Percentiles rank a stretch among this genome's conserved stretches.
phyloP scores from a whole-genome alignment of 2,113 vertebrate genomes.

The Ictalurus punctatus region DNA sequence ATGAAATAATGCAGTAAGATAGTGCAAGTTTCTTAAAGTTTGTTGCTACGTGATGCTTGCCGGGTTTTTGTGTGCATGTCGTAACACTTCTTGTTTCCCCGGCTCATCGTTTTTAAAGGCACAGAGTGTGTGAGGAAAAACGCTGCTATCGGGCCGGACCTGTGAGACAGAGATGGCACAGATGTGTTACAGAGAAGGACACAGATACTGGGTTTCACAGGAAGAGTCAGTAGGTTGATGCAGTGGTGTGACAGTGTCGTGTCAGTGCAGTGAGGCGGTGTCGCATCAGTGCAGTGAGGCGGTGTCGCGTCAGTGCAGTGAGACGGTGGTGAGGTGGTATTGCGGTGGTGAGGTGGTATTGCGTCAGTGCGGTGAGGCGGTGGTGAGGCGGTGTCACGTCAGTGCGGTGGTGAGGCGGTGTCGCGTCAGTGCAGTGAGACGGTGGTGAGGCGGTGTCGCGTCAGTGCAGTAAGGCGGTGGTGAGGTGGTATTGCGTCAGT shows the following conservation, averaged over 20 bases:
- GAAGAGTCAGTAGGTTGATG: background rate
- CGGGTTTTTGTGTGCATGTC: slow-evolving; percentile 48
- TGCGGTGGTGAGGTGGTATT: rapidly evolving
- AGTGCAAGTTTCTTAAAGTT: slow-evolving; percentile 78
- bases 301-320: background rate
- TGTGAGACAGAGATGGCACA: slow-evolving; percentile 41
- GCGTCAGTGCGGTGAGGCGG: background rate
- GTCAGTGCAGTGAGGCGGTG: background rate
- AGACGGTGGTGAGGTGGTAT: background rate
- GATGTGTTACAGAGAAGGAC: background rate
- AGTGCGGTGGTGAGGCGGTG: background rate
- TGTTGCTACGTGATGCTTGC: slow-evolving; percentile 76
- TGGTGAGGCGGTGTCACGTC: background rate
- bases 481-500: background rate
- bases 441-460: background rate
- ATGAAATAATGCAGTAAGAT: slow-evolving; percentile 62
- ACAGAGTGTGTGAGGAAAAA: slow-evolving; percentile 55
- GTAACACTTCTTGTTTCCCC: slow-evolving; percentile 60
- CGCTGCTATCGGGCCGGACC: slow-evolving; percentile 49
- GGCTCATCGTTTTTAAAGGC: slow-evolving; percentile 67
- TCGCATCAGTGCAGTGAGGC: background rate
- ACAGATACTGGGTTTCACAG: background rate
- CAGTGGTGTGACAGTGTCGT: too few relatives aligned
- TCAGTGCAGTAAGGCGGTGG: background rate
- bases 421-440: background rate